A percentile compares a stretch with the other conserved stretches of the same genome.
These are phyloP conservation scores for Amphiprion ocellaris DNA, from an alignment of 2,113 vertebrate species.

Conservation along the genomic window DNA sequence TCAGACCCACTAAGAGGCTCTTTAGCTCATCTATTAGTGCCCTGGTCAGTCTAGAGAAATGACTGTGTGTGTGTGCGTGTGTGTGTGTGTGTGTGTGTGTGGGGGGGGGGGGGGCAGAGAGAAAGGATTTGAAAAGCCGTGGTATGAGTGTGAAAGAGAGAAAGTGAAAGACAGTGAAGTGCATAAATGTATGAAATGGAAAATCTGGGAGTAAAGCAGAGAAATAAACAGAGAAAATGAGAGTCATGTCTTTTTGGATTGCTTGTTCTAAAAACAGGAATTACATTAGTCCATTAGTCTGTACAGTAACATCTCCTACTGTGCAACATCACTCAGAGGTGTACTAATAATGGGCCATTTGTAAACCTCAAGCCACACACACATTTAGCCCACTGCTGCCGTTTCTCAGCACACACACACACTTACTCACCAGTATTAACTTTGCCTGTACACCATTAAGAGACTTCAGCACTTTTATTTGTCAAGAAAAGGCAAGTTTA, in stretches of 20 bases:
- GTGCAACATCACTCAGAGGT: conserved; percentile 22
- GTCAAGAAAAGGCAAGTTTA: background rate
- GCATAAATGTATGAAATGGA: background rate
- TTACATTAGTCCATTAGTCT: conserved; percentile 55
- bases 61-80: no score
- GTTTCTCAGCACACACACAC: background rate
- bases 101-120: background rate
- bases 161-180: background rate
- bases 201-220: background rate
- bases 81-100: no score
- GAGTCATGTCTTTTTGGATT: background rate
- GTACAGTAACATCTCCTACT: conserved; percentile 10
- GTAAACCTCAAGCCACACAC: conserved; percentile 53
- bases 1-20: conserved; percentile 62
- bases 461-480: conserved; percentile 30
- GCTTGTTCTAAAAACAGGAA: background rate
- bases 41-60: conserved; percentile 10
- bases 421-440: background rate
- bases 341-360: conserved; percentile 63
- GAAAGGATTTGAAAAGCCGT: background rate
- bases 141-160: background rate
- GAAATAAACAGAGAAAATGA: background rate
- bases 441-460: conserved; percentile 14
- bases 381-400: background rate
- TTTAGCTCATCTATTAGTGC: conserved; percentile 51